phyloP scores from a whole-genome alignment of 2,888 invertebrate species.

The Carpatolechia fugitivella region DNA sequence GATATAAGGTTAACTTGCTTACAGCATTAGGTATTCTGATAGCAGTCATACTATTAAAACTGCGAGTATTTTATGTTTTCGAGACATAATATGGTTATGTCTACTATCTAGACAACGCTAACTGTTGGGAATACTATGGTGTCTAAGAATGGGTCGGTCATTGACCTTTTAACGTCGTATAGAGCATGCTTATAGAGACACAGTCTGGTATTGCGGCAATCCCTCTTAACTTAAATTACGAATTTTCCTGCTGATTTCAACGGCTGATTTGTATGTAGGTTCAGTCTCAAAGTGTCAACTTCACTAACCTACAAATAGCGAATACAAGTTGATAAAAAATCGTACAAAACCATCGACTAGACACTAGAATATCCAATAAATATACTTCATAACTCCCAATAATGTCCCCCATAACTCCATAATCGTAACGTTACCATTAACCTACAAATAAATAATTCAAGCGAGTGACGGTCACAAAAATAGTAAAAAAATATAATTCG shows the following conservation, averaged over 20 bases:
- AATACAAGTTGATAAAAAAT: constrained; percentile 29
- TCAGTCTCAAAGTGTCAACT: constrained; percentile 50
- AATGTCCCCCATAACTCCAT: constrained; percentile 37
- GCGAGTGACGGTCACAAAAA: constrained; percentile 46
- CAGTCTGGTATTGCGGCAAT: constrained; percentile 65
- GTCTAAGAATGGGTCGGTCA: no score
- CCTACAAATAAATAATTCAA: constrained; percentile 69
- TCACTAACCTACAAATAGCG: constrained; percentile 44
- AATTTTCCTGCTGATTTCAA: constrained; percentile 32
- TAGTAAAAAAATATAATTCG: constrained; percentile 49
- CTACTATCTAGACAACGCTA: no score
- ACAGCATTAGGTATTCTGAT: no score
- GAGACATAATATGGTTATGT: no score
- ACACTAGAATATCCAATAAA: constrained; percentile 67
- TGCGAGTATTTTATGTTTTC: no score
- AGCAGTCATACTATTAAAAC: no score
- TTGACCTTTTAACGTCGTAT: no score
- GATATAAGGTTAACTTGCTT: no score
- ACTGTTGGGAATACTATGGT: no score
- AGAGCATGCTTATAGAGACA: constrained; percentile 11
- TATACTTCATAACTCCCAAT: constrained; percentile 49
- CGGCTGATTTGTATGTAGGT: constrained; percentile 46
- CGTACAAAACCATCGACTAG: constrained; percentile 64
- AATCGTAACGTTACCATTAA: constrained; percentile 45
- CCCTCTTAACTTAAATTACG: constrained; percentile 57